Evolutionary conservation across 2,888 invertebrate genomes (phyloP).

Genomic region (Caradrina clavipalpis): DNA sequence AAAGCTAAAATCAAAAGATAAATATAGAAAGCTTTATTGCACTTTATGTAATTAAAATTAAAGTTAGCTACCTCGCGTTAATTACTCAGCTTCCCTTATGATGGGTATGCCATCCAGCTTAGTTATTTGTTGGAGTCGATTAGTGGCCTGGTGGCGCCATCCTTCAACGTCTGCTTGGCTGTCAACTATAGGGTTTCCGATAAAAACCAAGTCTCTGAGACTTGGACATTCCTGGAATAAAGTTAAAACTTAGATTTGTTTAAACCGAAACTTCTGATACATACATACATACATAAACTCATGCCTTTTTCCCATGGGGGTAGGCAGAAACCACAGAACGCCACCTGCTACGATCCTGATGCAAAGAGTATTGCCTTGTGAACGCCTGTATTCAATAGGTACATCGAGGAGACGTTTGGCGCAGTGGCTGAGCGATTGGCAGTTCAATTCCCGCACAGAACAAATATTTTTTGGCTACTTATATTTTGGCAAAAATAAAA

Average conservation of each 20-base stretch:
- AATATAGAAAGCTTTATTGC: conserved; percentile 7
- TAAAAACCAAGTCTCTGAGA: conserved; percentile 95
- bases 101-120: conserved; percentile 96
- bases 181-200: conserved; percentile 95
- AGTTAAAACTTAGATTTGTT: background rate
- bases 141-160: conserved; percentile 93
- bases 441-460: too few species aligned
- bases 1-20: background rate
- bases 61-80: conserved; percentile 10
- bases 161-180: conserved; percentile 92
- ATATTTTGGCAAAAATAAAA: too few species aligned
- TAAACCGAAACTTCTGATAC: background rate
- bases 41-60: conserved; percentile 10
- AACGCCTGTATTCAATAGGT: too few species aligned
- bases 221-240: conserved; percentile 90
- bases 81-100: conserved; percentile 80
- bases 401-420: too few species aligned
- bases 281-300: too few species aligned
- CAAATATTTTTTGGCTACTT: too few species aligned
- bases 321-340: too few species aligned
- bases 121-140: conserved; percentile 93
- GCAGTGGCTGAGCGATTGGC: too few species aligned
- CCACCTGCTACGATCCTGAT: too few species aligned
- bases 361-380: background rate
- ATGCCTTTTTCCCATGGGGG: too few species aligned